A percentile compares a stretch with the other conserved stretches of the same genome.
Conservation (phyloP, 1,140 invertebrate species). For the Drosophila serrata region DNA sequence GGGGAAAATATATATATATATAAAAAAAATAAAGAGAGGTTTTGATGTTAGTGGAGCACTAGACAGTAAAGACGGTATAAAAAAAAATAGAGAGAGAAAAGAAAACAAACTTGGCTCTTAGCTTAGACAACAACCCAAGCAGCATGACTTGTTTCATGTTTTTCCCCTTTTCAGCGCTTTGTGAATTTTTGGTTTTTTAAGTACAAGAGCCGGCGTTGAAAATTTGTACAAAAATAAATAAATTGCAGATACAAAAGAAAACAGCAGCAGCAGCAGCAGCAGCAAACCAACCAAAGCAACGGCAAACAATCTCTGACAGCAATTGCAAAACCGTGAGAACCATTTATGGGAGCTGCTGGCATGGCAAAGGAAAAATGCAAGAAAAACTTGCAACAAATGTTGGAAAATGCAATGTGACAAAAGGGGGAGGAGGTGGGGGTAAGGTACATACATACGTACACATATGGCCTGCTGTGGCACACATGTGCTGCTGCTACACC, state of each 20-base stretch:
- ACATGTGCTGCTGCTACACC: conserved; percentile 57
- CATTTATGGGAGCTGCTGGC: conserved; percentile 71
- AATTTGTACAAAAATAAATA: conserved; percentile 57
- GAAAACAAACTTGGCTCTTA: conserved; percentile 30
- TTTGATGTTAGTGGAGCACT: conserved; percentile 61
- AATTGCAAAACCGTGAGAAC: conserved; percentile 79
- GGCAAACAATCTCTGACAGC: conserved; percentile 51
- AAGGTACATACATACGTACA: conserved; percentile 8
- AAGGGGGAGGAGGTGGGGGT: conserved; percentile 2
- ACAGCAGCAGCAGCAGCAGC: conserved; percentile 26
- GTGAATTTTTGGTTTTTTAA: conserved; percentile 38
- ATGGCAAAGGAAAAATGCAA: conserved; percentile 70
- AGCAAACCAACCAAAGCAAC: conserved; percentile 15
- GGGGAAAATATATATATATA: not conserved
- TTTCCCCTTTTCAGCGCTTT: conserved; percentile 32
- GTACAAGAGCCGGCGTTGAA: conserved; percentile 46
- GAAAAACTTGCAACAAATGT: conserved; percentile 76
- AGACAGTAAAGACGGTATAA: conserved; percentile 34
- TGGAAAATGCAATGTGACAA: conserved; percentile 75
- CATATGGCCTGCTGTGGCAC: conserved; percentile 58
- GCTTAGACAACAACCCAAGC: conserved; percentile 30
- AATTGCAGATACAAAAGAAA: conserved; percentile 48
- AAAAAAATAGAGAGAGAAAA: conserved; percentile 30
- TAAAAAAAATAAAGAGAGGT: conserved; percentile 11
- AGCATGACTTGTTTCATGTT: conserved; percentile 32